phyloP scores from a whole-genome alignment of 35 echinoderm and acorn worm species.

The Ophioderma brevispina region DNA sequence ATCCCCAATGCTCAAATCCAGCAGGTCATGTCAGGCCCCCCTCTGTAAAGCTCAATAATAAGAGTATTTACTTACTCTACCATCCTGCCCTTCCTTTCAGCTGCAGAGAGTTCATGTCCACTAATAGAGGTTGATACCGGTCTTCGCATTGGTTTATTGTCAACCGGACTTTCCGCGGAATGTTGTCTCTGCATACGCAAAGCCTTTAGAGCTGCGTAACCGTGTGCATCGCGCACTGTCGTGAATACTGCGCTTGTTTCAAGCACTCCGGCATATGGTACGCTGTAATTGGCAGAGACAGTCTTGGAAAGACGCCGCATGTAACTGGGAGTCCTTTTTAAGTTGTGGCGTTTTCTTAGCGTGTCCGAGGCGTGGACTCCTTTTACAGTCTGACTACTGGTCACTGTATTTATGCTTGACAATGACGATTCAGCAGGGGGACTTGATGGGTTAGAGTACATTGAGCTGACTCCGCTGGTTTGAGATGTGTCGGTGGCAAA shows the following conservation, averaged over 20 bases:
- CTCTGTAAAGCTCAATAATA: too few species aligned
- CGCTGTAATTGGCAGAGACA: conserved; percentile 63
- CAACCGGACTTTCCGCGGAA: conserved; percentile 19
- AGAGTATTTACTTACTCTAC: conserved; percentile 72
- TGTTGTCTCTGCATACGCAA: conserved; percentile 68
- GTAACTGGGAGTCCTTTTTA: conserved; percentile 91
- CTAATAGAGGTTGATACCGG: conserved; percentile 39
- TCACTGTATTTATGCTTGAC: conserved; percentile 87
- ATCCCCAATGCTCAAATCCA: too few species aligned
- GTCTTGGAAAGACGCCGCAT: conserved; percentile 75
- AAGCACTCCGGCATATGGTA: conserved; percentile 60
- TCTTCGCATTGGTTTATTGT: neutral
- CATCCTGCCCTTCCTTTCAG: conserved; percentile 34
- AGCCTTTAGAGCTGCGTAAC: conserved; percentile 80
- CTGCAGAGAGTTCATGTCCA: conserved; percentile 21
- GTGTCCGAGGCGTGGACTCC: conserved; percentile 89
- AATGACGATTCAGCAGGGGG: conserved; percentile 80
- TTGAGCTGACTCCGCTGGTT: conserved; percentile 85
- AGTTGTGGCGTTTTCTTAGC: conserved; percentile 76
- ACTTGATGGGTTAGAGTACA: conserved; percentile 88
- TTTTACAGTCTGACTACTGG: conserved; percentile 87
- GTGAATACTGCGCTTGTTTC: conserved; percentile 90
- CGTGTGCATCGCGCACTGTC: conserved; percentile 69
- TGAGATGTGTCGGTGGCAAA: conserved; percentile 89
- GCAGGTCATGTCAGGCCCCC: too few species aligned